phyloP scores from a whole-genome alignment of 2,113 vertebrate genomes.

The Siniperca knerii region DNA sequence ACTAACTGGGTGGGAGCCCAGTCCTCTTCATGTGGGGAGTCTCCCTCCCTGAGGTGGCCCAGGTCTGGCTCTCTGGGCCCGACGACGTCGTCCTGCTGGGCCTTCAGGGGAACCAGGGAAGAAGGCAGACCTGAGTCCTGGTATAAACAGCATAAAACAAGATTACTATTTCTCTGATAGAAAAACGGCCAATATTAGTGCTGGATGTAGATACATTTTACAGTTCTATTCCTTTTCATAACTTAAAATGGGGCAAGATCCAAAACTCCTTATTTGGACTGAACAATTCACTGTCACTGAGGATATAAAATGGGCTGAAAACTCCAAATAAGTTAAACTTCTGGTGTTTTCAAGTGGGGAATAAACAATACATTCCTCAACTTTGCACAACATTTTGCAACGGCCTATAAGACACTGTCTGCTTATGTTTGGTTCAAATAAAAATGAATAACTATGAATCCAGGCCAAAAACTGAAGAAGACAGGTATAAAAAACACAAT shows the following conservation, averaged over 20 bases:
- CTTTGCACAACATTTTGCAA: neutral
- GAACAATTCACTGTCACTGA: neutral
- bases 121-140: slow-evolving; percentile 82
- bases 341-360: neutral
- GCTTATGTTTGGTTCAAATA: neutral
- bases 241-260: neutral
- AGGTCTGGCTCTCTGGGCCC: slow-evolving; percentile 42
- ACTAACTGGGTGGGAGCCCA: slow-evolving; percentile 40
- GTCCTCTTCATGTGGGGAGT: slow-evolving; percentile 12
- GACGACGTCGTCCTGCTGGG: slow-evolving; percentile 58
- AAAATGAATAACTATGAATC: neutral
- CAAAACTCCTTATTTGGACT: neutral
- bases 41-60: slow-evolving; percentile 18
- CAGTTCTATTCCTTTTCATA: neutral
- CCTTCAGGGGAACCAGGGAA: slow-evolving; percentile 76
- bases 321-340: neutral
- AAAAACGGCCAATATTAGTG: neutral
- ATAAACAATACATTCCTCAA: neutral
- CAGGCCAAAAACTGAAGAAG: neutral
- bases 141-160: neutral
- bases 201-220: neutral
- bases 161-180: slow-evolving; percentile 1
- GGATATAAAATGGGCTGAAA: neutral
- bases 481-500: neutral
- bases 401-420: neutral